Evolutionary conservation across 1,140 invertebrate species (phyloP).

Genomic region (Lasioglossum baleicum): DNA sequence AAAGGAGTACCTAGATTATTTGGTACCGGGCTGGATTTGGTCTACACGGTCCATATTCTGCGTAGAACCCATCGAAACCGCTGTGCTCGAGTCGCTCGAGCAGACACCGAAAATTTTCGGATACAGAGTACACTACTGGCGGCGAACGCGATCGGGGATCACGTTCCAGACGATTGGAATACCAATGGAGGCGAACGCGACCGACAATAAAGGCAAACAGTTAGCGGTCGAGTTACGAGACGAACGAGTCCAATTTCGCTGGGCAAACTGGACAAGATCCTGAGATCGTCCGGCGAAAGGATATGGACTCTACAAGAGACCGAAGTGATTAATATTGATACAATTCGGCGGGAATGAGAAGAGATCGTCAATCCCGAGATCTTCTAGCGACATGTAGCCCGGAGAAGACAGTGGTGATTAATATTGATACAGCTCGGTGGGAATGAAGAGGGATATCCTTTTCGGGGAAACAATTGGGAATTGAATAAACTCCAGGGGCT

Average conservation of each 20-base stretch:
- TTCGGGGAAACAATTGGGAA: not conserved
- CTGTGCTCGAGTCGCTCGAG: too few species aligned
- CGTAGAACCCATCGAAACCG: not conserved
- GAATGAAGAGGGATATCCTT: not conserved
- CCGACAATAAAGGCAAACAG: conserved; percentile 10
- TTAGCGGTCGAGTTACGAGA: conserved; percentile 29
- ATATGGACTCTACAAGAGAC: not conserved
- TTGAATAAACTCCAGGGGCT: not conserved
- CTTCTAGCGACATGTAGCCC: not conserved
- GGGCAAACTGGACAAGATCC: not conserved
- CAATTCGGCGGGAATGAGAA: not conserved
- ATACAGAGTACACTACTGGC: not conserved
- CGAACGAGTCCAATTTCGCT: conserved; percentile 23
- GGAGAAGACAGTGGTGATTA: not conserved
- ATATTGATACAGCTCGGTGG: not conserved
- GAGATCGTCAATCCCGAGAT: too few species aligned
- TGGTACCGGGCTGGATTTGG: not conserved
- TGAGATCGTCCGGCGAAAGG: too few species aligned
- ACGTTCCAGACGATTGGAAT: conserved; percentile 19
- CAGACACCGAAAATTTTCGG: not conserved
- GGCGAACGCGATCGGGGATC: not conserved
- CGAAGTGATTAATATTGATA: not conserved
- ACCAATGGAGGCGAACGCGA: not conserved
- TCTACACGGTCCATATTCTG: not conserved
- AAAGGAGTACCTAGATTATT: not conserved